phyloP scores from a whole-genome alignment of 2,888 invertebrate genomes.

The Platypus cylindrus region DNA sequence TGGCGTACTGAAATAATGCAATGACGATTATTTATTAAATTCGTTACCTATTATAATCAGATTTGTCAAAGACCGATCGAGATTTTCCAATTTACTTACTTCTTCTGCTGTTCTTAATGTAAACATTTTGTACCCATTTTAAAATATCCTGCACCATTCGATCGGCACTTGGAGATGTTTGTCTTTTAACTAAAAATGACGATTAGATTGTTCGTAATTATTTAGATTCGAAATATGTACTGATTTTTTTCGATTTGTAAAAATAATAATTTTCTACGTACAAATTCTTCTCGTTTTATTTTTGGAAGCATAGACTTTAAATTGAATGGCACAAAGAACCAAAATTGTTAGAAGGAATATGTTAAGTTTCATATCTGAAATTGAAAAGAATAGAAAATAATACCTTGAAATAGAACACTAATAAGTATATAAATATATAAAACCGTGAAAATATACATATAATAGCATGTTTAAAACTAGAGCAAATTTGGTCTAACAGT shows the following conservation, averaged over 20 bases:
- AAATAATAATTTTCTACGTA: no score
- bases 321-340: constrained; percentile 12
- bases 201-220: no score
- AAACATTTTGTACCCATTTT: constrained; percentile 62
- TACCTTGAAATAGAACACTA: no score
- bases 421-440: no score
- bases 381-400: no score
- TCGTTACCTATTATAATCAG: background rate
- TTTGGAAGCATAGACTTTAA: constrained; percentile 9
- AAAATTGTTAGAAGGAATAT: constrained; percentile 8
- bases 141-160: constrained; percentile 63
- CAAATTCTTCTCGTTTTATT: no score
- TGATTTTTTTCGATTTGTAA: no score
- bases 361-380: constrained; percentile 12
- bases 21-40: background rate
- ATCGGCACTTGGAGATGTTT: constrained; percentile 43
- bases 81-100: constrained; percentile 28
- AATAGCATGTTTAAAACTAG: no score
- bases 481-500: no score
- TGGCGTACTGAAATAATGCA: constrained; percentile 51
- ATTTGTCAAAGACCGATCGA: background rate
- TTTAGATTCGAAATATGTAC: no score
- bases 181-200: constrained; percentile 31
- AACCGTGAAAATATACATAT: no score
- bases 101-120: constrained; percentile 45